Evolutionary conservation across 2,888 invertebrate genomes (phyloP).

Genomic region (Arrhopalites spinosus): DNA sequence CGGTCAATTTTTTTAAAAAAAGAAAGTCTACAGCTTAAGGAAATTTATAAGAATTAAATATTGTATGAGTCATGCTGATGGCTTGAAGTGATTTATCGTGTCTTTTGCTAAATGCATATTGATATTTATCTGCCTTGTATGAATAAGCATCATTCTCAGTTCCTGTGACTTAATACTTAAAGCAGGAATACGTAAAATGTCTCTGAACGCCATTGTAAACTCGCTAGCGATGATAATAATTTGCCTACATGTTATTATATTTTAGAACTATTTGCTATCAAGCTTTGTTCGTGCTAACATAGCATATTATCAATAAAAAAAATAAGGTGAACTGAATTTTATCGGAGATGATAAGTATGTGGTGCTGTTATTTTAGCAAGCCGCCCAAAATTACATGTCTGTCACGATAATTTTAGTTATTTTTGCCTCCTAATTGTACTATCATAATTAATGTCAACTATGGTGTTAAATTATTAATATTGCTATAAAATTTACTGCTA

Average conservation of each 20-base stretch:
- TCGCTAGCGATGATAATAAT: slow-evolving; percentile 1
- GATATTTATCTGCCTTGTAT: slow-evolving; percentile 13
- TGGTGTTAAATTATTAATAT: neutral
- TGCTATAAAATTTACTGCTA: neutral
- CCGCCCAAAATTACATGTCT: neutral
- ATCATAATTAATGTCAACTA: neutral
- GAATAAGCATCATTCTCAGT: neutral
- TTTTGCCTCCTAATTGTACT: neutral
- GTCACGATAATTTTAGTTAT: neutral
- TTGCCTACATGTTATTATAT: neutral
- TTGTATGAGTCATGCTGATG: neutral
- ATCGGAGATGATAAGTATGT: neutral
- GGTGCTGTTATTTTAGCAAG: neutral
- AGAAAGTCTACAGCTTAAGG: neutral
- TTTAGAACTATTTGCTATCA: neutral
- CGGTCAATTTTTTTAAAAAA: neutral
- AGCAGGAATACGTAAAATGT: neutral
- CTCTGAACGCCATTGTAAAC: slow-evolving; percentile 4
- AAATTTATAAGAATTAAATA: neutral
- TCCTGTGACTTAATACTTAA: neutral
- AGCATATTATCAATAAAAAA: neutral
- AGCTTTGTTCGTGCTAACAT: neutral
- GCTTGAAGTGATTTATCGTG: slow-evolving; percentile 1
- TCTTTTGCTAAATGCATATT: slow-evolving; percentile 5
- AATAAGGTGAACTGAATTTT: neutral